Base-by-base conservation (phyloP, 2,888 invertebrate species). In the Polyommatus icarus region DNA sequence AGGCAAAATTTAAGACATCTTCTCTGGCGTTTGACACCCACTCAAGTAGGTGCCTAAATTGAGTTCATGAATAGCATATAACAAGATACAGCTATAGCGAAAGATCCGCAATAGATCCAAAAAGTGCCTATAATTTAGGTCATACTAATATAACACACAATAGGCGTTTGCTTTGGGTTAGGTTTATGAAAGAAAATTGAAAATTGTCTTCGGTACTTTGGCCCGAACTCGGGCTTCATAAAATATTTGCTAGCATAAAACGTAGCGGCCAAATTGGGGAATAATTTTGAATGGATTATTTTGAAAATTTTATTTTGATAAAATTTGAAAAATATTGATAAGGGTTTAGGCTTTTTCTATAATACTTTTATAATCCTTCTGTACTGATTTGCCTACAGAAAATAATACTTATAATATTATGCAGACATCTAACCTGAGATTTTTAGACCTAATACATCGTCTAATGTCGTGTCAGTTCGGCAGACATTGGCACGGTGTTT, bases 151-250 rank as follows among this genome's bases (percentile, higher is more conserved):
- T 20, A 7, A 59, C 8, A 2, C 8, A 59, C 8, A 59, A 59
- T 8, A 59, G 20, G 20, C 6, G n/a, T 59, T 59, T 59, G 20
- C 59, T 59, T 18, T 54, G 3, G 18, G 54, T 59, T 59, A 59
- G 59, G 59, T 8, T 59, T 20, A 59, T 59, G 20, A 59, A 59
- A 59, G 59, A 59, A 59, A 59, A 59, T 59, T 59, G n/a, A 59
- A 59, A 54, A 54, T 54, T 54, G 50, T 59, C 59, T 57, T 59
- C 59, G 20, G 20, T 59, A 59, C 20, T 18, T 54, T 59, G 59
- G 59, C 59, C 20, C 59, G 59, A 59, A 20, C 8, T n/a, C 59
- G 5, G 20, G 15, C 15, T 59, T 59, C 59, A 20, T 59, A 59
- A 59, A 59, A 59, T 59, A 59, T 59, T 59, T 20, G n/a, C 8